These are phyloP conservation scores for Galerucella pusilla DNA, from an alignment of 2,888 invertebrate genomes.

Conservation along the genomic window DNA sequence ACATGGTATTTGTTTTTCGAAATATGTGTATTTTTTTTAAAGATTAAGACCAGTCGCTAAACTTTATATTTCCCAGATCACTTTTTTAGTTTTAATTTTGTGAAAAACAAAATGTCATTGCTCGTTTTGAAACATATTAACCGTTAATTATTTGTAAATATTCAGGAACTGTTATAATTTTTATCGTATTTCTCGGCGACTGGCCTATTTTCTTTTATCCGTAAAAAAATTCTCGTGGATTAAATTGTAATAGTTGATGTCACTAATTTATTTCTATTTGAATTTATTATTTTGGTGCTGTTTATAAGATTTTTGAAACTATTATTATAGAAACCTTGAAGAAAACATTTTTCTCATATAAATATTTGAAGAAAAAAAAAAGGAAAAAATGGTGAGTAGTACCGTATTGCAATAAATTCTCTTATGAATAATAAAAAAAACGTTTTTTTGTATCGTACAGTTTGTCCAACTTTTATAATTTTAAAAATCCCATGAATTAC, in stretches of 20 bases:
- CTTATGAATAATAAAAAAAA: slow-evolving; percentile 1
- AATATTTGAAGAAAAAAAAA: slow-evolving; percentile 1
- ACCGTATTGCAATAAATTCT: slow-evolving; percentile 9
- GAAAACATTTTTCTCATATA: slow-evolving; percentile 5
- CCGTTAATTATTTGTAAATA: neutral
- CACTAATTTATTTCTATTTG: slow-evolving; percentile 20
- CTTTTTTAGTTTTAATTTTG: too few species aligned
- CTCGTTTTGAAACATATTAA: too few species aligned
- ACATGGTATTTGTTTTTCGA: slow-evolving; percentile 21
- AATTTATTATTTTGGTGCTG: slow-evolving; percentile 10
- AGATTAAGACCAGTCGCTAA: slow-evolving; percentile 4
- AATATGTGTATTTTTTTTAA: neutral
- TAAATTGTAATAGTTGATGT: slow-evolving; percentile 21
- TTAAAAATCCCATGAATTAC: neutral
- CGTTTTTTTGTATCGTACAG: slow-evolving; percentile 12
- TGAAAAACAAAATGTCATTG: too few species aligned
- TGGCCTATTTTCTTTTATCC: neutral
- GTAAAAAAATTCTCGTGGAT: slow-evolving; percentile 22
- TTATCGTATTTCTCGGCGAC: neutral
- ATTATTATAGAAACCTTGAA: slow-evolving; percentile 7
- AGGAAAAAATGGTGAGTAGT: slow-evolving; percentile 1
- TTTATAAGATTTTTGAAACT: slow-evolving; percentile 10
- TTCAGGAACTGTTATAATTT: neutral
- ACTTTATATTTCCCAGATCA: neutral
- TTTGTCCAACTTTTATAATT: neutral